A percentile compares a stretch with the other conserved stretches of the same genome.
Evolutionary conservation across 1,140 invertebrate genomes (phyloP).

Genomic region (Plodia interpunctella): DNA sequence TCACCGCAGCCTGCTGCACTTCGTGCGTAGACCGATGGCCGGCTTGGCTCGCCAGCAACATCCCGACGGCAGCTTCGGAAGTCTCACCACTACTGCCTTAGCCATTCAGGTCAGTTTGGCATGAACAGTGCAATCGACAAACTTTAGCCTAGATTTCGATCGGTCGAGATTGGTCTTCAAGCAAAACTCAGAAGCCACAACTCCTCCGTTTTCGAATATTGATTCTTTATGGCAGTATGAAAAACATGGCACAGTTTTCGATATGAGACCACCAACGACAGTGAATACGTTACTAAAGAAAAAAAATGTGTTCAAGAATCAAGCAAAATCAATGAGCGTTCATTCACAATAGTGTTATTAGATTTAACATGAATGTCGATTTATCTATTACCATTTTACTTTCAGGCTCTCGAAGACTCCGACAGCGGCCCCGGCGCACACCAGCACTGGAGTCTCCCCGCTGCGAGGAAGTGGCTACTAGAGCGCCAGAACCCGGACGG

Average conservation of each 20-base stretch:
- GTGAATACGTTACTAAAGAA: too few relatives aligned
- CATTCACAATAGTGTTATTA: too few relatives aligned
- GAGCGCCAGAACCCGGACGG: conserved; percentile 85
- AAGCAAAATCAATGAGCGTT: too few relatives aligned
- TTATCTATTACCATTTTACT: neutral
- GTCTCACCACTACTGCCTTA: conserved; percentile 87
- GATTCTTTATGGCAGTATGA: too few relatives aligned
- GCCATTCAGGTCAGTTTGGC: conserved; percentile 81
- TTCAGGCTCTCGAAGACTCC: conserved; percentile 84
- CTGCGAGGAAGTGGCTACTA: conserved; percentile 84
- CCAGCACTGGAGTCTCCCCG: conserved; percentile 85
- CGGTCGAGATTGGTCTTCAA: too few relatives aligned
- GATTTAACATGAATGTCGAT: too few relatives aligned
- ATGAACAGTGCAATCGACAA: neutral
- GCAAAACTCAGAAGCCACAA: too few relatives aligned
- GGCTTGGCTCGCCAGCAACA: conserved; percentile 86
- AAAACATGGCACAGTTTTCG: too few relatives aligned
- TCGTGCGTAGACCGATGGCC: conserved; percentile 84
- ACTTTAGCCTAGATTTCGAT: neutral
- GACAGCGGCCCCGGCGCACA: conserved; percentile 79
- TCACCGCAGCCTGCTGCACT: conserved; percentile 87
- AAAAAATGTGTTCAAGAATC: too few relatives aligned
- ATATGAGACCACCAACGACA: too few relatives aligned
- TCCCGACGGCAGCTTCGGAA: conserved; percentile 88
- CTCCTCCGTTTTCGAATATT: too few relatives aligned